These are phyloP conservation scores for Cyprinodon brontotheroides DNA, from an alignment of 2,113 vertebrate genomes.

Conservation along the genomic window DNA sequence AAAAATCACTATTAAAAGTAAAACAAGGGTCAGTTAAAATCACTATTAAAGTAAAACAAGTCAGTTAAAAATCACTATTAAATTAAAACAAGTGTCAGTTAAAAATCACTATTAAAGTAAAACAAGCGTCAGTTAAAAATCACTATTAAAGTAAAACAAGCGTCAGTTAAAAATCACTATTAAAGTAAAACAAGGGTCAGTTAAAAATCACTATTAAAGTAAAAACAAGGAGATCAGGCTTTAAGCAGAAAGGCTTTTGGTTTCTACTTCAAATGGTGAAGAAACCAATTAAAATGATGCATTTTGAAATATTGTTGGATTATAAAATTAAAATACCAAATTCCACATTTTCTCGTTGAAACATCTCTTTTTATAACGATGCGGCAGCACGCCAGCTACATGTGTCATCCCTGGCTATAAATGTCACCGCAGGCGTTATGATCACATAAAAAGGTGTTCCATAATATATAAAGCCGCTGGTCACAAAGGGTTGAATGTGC, in stretches of 20 bases:
- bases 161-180: too few species aligned
- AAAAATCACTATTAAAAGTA: too few species aligned
- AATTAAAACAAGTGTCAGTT: too few species aligned
- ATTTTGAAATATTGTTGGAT: background rate
- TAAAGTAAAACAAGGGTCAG: too few species aligned
- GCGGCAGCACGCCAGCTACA: background rate
- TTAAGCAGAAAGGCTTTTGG: background rate
- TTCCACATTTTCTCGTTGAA: background rate
- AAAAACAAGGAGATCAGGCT: background rate
- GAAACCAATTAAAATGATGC: background rate
- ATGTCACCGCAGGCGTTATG: background rate
- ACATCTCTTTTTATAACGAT: background rate
- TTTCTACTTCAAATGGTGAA: background rate
- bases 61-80: too few species aligned
- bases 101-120: too few species aligned
- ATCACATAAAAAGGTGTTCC: background rate
- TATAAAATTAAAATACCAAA: background rate
- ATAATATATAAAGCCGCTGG: background rate
- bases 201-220: too few species aligned
- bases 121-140: too few species aligned
- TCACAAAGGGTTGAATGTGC: background rate
- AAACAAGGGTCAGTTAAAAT: too few species aligned
- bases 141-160: too few species aligned
- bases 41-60: too few species aligned
- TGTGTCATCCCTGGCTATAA: slow-evolving; percentile 11